phyloP scores from a whole-genome alignment of 2,888 invertebrate genomes.

The Minunthozetes semirufus region DNA sequence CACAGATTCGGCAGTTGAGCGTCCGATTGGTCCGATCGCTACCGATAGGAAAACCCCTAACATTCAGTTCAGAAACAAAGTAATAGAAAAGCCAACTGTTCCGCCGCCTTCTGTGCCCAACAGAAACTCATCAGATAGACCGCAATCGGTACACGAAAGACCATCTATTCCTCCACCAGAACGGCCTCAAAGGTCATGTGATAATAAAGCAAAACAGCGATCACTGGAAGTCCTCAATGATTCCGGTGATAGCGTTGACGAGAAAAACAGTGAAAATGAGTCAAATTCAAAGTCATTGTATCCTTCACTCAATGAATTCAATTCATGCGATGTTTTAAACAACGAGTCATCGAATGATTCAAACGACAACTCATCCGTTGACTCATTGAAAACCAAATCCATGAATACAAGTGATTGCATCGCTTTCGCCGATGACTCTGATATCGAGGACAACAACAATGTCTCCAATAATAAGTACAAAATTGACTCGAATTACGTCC shows the following conservation, averaged over 20 bases:
- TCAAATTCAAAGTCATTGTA: slow-evolving; percentile 18
- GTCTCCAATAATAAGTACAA: slow-evolving; percentile 11
- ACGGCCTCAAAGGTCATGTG: slow-evolving; percentile 28
- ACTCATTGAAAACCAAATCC: background rate
- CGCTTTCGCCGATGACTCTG: slow-evolving; percentile 39
- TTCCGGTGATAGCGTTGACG: background rate
- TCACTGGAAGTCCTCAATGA: slow-evolving; percentile 21
- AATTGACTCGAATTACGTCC: background rate
- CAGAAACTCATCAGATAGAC: slow-evolving; percentile 5
- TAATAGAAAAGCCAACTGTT: slow-evolving; percentile 30
- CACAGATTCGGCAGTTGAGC: background rate
- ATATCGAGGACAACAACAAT: slow-evolving; percentile 35
- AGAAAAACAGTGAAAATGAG: background rate
- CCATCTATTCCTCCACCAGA: slow-evolving; percentile 41
- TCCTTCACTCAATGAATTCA: background rate
- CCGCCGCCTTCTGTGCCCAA: slow-evolving; percentile 24
- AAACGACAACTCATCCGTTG: slow-evolving; percentile 9
- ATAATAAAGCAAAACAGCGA: slow-evolving; percentile 13
- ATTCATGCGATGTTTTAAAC: background rate
- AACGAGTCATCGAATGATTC: background rate
- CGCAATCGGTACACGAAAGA: slow-evolving; percentile 36
- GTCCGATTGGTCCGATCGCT: background rate
- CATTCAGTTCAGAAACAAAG: slow-evolving; percentile 21
- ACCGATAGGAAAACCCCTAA: slow-evolving; percentile 3
- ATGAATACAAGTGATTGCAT: slow-evolving; percentile 23